Conservation (phyloP, 2,797 vertebrate genomes). For the Lateolabrax maculatus region DNA sequence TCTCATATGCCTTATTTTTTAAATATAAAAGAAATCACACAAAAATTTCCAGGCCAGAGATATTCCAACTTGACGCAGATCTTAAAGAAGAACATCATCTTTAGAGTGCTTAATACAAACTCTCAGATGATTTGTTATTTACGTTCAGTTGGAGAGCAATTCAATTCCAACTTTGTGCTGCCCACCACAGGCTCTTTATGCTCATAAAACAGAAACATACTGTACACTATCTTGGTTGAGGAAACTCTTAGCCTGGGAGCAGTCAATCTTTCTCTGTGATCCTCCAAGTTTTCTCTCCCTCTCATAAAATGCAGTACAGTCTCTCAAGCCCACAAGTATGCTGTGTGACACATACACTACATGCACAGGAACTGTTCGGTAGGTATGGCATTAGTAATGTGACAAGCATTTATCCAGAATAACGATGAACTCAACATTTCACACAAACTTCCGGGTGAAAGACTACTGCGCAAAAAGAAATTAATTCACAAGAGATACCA, state of each 20-base stretch:
- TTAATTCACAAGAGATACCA: background rate
- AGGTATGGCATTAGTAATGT: background rate
- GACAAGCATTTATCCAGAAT: background rate
- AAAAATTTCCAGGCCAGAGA: background rate
- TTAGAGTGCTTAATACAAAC: slow-evolving; percentile 2
- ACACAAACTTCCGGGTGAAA: background rate
- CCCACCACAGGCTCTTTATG: background rate
- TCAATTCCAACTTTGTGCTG: background rate
- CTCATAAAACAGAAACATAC: slow-evolving; percentile 23
- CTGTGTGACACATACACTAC: background rate
- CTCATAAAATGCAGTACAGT: background rate
- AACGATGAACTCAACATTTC: background rate
- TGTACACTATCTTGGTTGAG: background rate
- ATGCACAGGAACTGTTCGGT: background rate
- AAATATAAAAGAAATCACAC: slow-evolving; percentile 1
- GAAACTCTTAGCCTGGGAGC: background rate
- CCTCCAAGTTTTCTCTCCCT: too few species aligned
- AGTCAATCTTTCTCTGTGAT: background rate
- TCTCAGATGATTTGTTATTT: background rate
- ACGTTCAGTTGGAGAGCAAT: slow-evolving; percentile 10
- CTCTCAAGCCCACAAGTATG: background rate
- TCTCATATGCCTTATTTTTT: too few species aligned
- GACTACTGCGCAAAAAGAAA: background rate
- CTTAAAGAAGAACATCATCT: background rate
- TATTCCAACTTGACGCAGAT: background rate